Base-by-base conservation (phyloP, 2,113 vertebrate genomes). In the Malurus alboscapulatus region DNA sequence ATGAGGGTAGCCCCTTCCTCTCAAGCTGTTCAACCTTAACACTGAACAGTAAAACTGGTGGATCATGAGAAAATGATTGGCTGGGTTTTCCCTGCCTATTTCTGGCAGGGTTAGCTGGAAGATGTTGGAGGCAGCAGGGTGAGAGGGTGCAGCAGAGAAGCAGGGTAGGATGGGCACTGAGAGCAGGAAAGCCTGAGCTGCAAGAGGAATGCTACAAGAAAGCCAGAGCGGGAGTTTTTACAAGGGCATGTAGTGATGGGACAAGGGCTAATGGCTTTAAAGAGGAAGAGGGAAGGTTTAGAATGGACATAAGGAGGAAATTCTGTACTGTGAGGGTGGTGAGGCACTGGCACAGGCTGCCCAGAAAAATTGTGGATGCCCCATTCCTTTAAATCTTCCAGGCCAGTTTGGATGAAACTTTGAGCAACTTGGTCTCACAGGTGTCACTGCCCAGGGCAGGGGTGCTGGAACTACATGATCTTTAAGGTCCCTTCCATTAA, bases 11-110 rank as follows among this genome's bases (percentile, higher is more conserved):
- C 18, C 17, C 30, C 14, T 44, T 53, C 42, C 42, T 63, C 44
- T 47, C 6, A 18, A 29, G 66, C 25, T 59, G 17, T 22, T 75
- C 38, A 38, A 0, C 14, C 40, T 73, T 40, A 42, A 75, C 67
- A 15, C 32, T 17, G 27, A 50, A 24, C 19, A 32, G 29, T 65
- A 15, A 36, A 86, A 40, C 25, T 3, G 32, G 22, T 45, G 44
- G 50, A 26, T 63, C 20, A 4, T 0, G 3, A 72, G 32, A 44
- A 44, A 10, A 34, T 38, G 40, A 47, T 7, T 0, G 2, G 10
- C 26, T 79, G 53, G 34, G 18, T 17, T 74, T 84, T 67, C 44
- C 25, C 66, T 59, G 61, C 34, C 51, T 34, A 8, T 12, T 51
- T 58, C 57, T 73, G 68, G 17, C 7, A 67, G 13, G 6, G 8